A percentile compares a stretch with the other conserved stretches of the same genome.
Evolutionary conservation across 2,888 invertebrate genomes (phyloP).

Genomic region (Agriopis aurantiaria): DNA sequence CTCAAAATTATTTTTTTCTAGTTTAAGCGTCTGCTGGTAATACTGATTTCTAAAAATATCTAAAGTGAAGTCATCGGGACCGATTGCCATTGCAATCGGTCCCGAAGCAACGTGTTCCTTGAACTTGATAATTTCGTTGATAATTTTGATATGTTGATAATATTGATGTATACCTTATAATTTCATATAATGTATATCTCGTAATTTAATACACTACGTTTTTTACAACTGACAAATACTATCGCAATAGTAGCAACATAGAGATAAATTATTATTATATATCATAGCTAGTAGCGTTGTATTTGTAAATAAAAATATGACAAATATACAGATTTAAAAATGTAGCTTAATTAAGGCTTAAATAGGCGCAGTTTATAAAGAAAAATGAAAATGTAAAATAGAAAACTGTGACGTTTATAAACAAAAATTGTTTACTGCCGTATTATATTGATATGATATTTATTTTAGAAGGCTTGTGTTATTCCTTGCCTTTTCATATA

Average conservation of each 20-base stretch:
- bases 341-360: constrained; percentile 56
- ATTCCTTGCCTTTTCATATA: background rate
- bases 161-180: background rate
- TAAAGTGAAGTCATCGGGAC: no score
- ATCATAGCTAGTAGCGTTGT: constrained; percentile 46
- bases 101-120: no score
- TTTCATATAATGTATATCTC: background rate
- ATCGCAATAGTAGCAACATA: constrained; percentile 42
- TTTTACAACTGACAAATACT: background rate
- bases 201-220: background rate
- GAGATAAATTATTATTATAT: constrained; percentile 25
- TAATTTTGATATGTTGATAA: background rate
- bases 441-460: constrained; percentile 52
- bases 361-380: constrained; percentile 41
- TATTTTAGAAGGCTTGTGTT: constrained; percentile 60
- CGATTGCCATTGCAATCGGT: no score
- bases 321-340: constrained; percentile 45
- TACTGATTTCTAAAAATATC: no score
- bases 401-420: constrained; percentile 43
- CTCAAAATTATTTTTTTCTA: no score
- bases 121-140: background rate
- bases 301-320: constrained; percentile 56
- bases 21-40: no score
- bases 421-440: constrained; percentile 58
- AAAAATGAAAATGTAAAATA: constrained; percentile 19